A percentile compares a stretch with the other conserved stretches of the same genome.
Conservation (phyloP, 2,888 invertebrate genomes). For the Anthophora plumipes region DNA sequence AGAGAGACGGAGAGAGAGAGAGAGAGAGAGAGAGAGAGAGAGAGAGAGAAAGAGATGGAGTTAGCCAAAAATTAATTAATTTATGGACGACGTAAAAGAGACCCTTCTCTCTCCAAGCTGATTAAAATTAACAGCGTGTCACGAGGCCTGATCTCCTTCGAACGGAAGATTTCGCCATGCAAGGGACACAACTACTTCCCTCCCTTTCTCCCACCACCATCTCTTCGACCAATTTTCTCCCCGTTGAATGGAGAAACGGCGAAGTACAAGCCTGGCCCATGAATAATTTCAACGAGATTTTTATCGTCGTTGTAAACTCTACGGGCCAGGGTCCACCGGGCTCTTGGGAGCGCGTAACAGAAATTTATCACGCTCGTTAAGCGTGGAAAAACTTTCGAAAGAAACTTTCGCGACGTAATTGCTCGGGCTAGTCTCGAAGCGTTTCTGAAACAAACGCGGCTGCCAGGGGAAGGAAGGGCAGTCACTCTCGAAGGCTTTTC, state of each 20-base stretch:
- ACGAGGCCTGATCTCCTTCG: slow-evolving; percentile 30
- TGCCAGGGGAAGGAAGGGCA: not conserved
- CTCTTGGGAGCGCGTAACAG: slow-evolving; percentile 75
- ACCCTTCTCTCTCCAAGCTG: not conserved
- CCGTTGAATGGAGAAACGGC: slow-evolving; percentile 46
- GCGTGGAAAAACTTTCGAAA: slow-evolving; percentile 76
- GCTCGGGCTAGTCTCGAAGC: slow-evolving; percentile 66
- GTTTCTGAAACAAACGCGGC: slow-evolving; percentile 62
- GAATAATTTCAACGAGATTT: slow-evolving; percentile 82
- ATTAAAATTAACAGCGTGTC: slow-evolving; percentile 57
- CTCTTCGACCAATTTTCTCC: slow-evolving; percentile 44
- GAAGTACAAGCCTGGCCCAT: slow-evolving; percentile 69
- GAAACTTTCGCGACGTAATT: slow-evolving; percentile 75
- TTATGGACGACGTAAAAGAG: slow-evolving; percentile 33
- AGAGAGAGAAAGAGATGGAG: not conserved
- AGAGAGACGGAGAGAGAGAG: too few species aligned
- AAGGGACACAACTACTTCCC: not conserved
- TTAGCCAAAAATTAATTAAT: slow-evolving; percentile 62
- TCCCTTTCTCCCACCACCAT: too few species aligned
- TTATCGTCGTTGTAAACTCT: slow-evolving; percentile 76
- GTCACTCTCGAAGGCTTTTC: slow-evolving; percentile 33
- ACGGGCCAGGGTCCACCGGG: slow-evolving; percentile 57
- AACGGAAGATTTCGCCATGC: slow-evolving; percentile 35
- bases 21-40: too few species aligned
- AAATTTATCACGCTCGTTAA: slow-evolving; percentile 82